Evolutionary conservation across 2,888 invertebrate genomes (phyloP).

Genomic region (Pasiphila rectangulata): DNA sequence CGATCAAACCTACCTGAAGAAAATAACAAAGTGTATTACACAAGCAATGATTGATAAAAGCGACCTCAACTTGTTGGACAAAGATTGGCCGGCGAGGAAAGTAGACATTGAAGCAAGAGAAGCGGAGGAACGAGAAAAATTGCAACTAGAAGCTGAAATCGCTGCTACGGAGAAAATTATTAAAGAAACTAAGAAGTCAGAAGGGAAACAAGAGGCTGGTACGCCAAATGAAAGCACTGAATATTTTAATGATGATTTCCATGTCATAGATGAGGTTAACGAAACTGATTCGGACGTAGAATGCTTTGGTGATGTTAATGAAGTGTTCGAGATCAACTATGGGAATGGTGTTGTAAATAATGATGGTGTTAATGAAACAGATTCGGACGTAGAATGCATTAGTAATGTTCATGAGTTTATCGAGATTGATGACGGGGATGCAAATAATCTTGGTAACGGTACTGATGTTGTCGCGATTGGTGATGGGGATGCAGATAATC

Average conservation of each 20-base stretch:
- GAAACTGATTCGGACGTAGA: constrained; percentile 23
- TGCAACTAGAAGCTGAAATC: not conserved
- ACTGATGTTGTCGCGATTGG: not conserved
- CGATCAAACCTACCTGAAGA: not conserved
- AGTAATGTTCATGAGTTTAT: not conserved
- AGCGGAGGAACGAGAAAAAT: not conserved
- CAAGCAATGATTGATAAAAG: constrained; percentile 14
- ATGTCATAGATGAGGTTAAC: constrained; percentile 27
- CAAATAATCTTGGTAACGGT: no score
- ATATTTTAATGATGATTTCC: constrained; percentile 18
- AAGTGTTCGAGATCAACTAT: not conserved
- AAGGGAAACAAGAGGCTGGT: not conserved
- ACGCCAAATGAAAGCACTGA: constrained; percentile 1
- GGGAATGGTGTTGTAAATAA: not conserved
- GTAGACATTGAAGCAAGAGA: constrained; percentile 2
- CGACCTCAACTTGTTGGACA: constrained; percentile 18
- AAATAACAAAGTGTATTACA: constrained; percentile 3
- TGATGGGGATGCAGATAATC: constrained; percentile 1
- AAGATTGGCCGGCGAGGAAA: constrained; percentile 21
- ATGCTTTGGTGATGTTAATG: not conserved
- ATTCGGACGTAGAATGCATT: constrained; percentile 16
- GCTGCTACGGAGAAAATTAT: not conserved
- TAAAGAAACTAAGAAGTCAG: not conserved
- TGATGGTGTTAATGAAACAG: constrained; percentile 13
- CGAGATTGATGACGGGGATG: not conserved